Percentiles rank a stretch among this genome's conserved stretches.
These are phyloP conservation scores for Patella vulgata DNA, from an alignment of 1,140 invertebrate genomes.

Conservation along the genomic window DNA sequence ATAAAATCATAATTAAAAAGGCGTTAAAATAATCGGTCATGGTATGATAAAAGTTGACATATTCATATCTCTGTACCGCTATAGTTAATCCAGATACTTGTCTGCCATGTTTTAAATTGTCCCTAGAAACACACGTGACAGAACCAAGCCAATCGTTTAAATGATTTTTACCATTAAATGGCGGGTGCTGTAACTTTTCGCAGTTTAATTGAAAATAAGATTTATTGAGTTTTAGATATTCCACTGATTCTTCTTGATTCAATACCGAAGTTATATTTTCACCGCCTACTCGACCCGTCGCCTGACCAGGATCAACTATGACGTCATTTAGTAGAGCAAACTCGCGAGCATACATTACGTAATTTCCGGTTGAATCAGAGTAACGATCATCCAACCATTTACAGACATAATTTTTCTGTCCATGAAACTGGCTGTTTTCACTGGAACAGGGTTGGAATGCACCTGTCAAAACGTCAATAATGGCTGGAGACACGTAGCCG, in stretches of 20 bases:
- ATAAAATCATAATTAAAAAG: conserved; percentile 56
- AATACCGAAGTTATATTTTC: conserved; percentile 49
- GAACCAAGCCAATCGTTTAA: conserved; percentile 33
- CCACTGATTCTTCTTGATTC: conserved; percentile 46
- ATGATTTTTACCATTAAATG: conserved; percentile 28
- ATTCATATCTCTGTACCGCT: conserved; percentile 57
- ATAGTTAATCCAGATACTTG: conserved; percentile 34
- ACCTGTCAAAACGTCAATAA: background rate
- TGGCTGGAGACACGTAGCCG: background rate
- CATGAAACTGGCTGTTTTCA: background rate
- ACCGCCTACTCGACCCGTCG: conserved; percentile 37
- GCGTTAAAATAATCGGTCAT: conserved; percentile 64
- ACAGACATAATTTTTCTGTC: conserved; percentile 16
- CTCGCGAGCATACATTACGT: conserved; percentile 29
- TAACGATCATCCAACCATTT: conserved; percentile 20
- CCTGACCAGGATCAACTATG: conserved; percentile 24
- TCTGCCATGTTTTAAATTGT: background rate
- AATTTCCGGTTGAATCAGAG: conserved; percentile 18
- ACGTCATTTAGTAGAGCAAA: conserved; percentile 38
- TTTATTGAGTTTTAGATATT: conserved; percentile 37
- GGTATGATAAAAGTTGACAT: conserved; percentile 63
- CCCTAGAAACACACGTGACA: conserved; percentile 12
- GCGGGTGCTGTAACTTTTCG: conserved; percentile 3
- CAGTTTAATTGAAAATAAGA: conserved; percentile 51
- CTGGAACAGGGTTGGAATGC: background rate